These are phyloP conservation scores for Phengaris arion DNA, from an alignment of 2,888 invertebrate genomes.

Conservation along the genomic window DNA sequence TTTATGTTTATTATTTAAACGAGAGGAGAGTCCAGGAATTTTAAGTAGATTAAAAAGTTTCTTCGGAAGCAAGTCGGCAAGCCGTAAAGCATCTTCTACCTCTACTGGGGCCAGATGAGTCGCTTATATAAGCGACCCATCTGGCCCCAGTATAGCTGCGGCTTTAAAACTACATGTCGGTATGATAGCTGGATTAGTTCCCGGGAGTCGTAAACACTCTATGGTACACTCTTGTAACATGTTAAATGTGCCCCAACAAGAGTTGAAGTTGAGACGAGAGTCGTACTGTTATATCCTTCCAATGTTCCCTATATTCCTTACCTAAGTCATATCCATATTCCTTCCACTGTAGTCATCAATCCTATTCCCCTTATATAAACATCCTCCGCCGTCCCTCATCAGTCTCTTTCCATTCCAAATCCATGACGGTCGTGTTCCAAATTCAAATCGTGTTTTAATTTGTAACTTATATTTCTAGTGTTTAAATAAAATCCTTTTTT, in stretches of 20 bases:
- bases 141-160: slow-evolving; percentile 82
- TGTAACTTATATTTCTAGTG: too few relatives aligned
- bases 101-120: too few relatives aligned
- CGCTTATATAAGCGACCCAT: slow-evolving; percentile 79
- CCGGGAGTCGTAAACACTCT: slow-evolving; percentile 80
- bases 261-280: slow-evolving; percentile 67
- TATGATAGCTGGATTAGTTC: slow-evolving; percentile 84
- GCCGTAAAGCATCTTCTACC: slow-evolving; percentile 83
- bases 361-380: too few relatives aligned
- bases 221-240: slow-evolving; percentile 82
- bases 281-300: slow-evolving; percentile 46
- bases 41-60: slow-evolving; percentile 79
- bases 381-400: too few relatives aligned
- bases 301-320: too few relatives aligned
- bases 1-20: slow-evolving; percentile 78
- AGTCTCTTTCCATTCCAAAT: too few relatives aligned
- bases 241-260: slow-evolving; percentile 72
- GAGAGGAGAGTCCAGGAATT: slow-evolving; percentile 76
- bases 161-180: slow-evolving; percentile 86
- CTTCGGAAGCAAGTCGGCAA: slow-evolving; percentile 81
- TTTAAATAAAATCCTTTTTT: too few relatives aligned
- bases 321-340: too few relatives aligned
- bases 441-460: too few relatives aligned
- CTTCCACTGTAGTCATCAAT: too few relatives aligned
- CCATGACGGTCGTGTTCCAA: too few relatives aligned